Percentiles rank a stretch among this genome's conserved stretches.
Evolutionary conservation across 2,797 vertebrate species (phyloP).

Genomic region (Allobates femoralis): DNA sequence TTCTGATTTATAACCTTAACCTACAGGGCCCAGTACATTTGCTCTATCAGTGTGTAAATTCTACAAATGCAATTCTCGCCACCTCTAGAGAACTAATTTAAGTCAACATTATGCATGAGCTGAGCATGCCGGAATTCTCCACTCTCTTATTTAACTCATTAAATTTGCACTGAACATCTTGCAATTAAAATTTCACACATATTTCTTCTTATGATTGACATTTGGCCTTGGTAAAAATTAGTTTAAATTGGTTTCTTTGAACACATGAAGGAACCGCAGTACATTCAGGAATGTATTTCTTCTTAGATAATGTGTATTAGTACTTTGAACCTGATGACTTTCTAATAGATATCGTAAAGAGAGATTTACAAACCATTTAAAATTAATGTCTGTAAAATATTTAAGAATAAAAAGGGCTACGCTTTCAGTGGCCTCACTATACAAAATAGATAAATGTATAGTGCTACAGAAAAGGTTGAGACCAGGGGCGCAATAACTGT

Average conservation of each 20-base stretch:
- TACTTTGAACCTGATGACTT: constrained; percentile 45
- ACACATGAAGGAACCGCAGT: constrained; percentile 68
- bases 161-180: constrained; percentile 80
- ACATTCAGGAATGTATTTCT: constrained; percentile 71
- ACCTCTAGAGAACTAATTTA: constrained; percentile 79
- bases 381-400: constrained; percentile 5
- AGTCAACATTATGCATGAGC: constrained; percentile 84
- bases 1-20: constrained; percentile 85
- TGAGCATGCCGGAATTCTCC: constrained; percentile 76
- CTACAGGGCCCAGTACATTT: constrained; percentile 78
- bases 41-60: constrained; percentile 80
- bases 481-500: no score
- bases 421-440: background rate
- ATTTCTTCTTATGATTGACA: constrained; percentile 80
- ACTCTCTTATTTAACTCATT: constrained; percentile 82
- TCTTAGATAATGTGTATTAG: constrained; percentile 52
- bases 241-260: constrained; percentile 76
- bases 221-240: constrained; percentile 77
- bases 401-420: background rate
- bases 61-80: constrained; percentile 76
- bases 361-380: constrained; percentile 35
- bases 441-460: background rate
- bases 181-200: constrained; percentile 83
- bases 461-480: no score
- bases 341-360: constrained; percentile 30